Conservation (phyloP, 2,113 vertebrate genomes). For the Diglossa brunneiventris region DNA sequence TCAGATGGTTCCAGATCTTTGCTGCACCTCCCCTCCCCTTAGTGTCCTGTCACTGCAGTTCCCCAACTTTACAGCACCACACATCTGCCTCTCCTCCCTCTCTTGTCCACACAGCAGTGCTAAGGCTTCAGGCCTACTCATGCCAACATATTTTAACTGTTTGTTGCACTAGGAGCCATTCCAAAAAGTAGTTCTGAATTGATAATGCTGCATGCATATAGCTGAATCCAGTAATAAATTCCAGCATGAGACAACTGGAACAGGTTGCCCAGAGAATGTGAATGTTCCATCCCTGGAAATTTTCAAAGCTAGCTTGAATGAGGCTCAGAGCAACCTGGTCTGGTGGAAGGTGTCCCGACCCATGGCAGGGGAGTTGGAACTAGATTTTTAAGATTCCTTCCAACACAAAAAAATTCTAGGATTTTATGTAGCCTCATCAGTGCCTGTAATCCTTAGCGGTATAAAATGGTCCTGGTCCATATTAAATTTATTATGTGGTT, state of each 20-base stretch:
- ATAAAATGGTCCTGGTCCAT: not conserved
- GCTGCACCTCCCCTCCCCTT: fast-evolving
- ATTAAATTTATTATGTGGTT: not conserved
- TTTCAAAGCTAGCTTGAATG: not conserved
- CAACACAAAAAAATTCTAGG: not conserved
- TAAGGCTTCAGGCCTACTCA: not conserved
- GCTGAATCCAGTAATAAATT: not conserved
- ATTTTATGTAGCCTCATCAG: not conserved
- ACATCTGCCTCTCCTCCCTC: not conserved
- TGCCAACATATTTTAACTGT: not conserved
- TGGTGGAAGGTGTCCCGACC: not conserved
- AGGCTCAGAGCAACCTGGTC: not conserved
- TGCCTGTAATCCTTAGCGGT: not conserved
- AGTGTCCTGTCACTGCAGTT: not conserved
- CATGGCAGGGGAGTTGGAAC: not conserved
- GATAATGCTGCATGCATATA: not conserved
- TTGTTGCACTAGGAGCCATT: not conserved
- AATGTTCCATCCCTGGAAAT: not conserved
- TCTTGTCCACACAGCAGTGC: not conserved
- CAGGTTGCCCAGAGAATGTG: not conserved
- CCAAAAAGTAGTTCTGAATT: not conserved
- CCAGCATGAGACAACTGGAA: not conserved
- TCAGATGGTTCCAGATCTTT: not conserved
- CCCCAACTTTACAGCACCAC: not conserved
- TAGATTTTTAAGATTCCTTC: not conserved